Percentiles rank a stretch among this genome's conserved stretches.
Conservation (phyloP, 2,888 invertebrate genomes). For the Pollenia amentaria region DNA sequence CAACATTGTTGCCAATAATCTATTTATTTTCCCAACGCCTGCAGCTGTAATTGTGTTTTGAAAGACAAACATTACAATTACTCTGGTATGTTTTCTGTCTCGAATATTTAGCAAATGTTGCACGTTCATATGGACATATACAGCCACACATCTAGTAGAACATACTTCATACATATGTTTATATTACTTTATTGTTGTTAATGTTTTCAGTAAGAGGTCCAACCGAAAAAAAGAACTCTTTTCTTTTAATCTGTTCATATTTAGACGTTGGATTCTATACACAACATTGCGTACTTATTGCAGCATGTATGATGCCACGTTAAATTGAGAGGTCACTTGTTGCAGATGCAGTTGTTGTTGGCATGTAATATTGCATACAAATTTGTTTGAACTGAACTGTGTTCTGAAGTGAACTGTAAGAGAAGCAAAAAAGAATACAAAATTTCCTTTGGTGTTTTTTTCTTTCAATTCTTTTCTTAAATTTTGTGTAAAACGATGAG, state of each 20-base stretch:
- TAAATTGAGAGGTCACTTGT: slow-evolving; percentile 83
- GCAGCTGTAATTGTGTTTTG: slow-evolving; percentile 36
- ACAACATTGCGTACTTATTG: slow-evolving; percentile 29
- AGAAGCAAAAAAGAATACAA: slow-evolving; percentile 5
- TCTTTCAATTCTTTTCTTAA: slow-evolving; percentile 17
- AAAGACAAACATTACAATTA: neutral
- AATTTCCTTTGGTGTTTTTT: slow-evolving; percentile 39
- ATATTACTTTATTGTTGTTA: slow-evolving; percentile 69
- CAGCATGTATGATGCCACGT: slow-evolving; percentile 73
- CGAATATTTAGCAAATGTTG: slow-evolving; percentile 50
- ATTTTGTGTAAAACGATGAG: slow-evolving; percentile 38
- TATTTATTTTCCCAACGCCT: neutral
- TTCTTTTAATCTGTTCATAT: neutral
- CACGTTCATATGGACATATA: slow-evolving; percentile 47
- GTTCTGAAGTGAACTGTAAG: slow-evolving; percentile 22
- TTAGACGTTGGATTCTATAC: slow-evolving; percentile 18
- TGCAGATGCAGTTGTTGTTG: slow-evolving; percentile 56
- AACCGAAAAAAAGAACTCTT: slow-evolving; percentile 22
- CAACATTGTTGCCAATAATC: neutral
- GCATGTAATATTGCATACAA: slow-evolving; percentile 70
- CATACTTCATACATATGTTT: slow-evolving; percentile 54
- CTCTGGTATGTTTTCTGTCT: neutral
- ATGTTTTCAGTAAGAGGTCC: slow-evolving; percentile 63
- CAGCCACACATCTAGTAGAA: slow-evolving; percentile 15
- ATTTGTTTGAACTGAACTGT: slow-evolving; percentile 68